Percentiles rank a stretch among this genome's conserved stretches.
Conservation (phyloP, 2,113 vertebrate species). For the Datnioides undecimradiatus region DNA sequence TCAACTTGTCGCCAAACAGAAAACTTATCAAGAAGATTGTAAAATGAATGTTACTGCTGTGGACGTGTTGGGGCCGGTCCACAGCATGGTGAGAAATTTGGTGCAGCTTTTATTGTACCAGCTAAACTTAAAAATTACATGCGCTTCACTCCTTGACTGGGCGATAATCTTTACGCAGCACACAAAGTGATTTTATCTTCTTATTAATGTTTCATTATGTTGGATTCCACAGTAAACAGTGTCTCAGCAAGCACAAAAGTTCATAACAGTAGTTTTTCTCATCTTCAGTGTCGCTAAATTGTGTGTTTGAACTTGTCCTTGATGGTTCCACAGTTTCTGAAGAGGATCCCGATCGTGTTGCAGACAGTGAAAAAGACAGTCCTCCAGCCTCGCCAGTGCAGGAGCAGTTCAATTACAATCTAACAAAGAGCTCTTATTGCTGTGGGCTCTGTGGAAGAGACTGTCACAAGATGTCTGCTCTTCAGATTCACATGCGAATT, state of each 20-base stretch:
- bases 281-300: neutral
- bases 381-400: constrained; percentile 19
- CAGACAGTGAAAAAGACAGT: constrained; percentile 24
- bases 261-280: neutral
- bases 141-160: neutral
- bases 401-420: constrained; percentile 5
- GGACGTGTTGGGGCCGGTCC: neutral
- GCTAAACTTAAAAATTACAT: neutral
- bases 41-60: neutral
- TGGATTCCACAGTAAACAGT: neutral
- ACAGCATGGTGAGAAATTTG: no score
- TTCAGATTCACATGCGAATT: constrained; percentile 79
- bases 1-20: neutral
- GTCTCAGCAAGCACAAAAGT: neutral
- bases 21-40: neutral
- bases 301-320: neutral
- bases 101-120: neutral
- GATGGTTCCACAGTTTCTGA: constrained; percentile 42
- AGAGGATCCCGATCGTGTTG: neutral
- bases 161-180: neutral
- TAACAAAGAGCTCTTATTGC: constrained; percentile 72
- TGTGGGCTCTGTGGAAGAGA: constrained; percentile 80
- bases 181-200: neutral
- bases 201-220: neutral
- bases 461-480: constrained; percentile 79